These are phyloP conservation scores for Onthophagus taurus DNA, from an alignment of 1,140 invertebrate species.

Conservation along the genomic window DNA sequence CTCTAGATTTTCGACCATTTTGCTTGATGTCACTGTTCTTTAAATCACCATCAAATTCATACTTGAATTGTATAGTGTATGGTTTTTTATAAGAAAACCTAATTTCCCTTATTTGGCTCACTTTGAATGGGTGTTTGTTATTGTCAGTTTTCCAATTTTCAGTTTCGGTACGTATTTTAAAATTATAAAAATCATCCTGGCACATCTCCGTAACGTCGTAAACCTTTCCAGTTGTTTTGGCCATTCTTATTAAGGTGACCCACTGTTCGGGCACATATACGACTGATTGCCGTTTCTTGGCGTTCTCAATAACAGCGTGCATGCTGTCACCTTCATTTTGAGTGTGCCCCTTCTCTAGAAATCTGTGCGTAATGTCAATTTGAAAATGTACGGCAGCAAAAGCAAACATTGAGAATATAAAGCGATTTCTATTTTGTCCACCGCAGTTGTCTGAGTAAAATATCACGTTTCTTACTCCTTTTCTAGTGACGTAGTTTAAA, in stretches of 20 bases:
- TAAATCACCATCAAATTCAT: no score
- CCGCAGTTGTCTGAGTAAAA: constrained; percentile 24
- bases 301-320: constrained; percentile 28
- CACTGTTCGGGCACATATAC: constrained; percentile 21
- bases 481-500: constrained; percentile 14
- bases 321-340: constrained; percentile 30
- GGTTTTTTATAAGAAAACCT: no score
- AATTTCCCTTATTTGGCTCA: no score
- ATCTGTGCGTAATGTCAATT: constrained; percentile 28
- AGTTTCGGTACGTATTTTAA: no score
- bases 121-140: no score
- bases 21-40: no score
- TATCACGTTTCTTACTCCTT: constrained; percentile 27
- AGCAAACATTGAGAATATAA: constrained; percentile 23
- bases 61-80: no score
- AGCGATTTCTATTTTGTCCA: constrained; percentile 22
- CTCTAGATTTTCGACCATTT: no score
- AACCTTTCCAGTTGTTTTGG: constrained; percentile 16
- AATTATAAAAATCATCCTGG: constrained; percentile 19
- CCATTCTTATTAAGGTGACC: constrained; percentile 18
- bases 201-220: constrained; percentile 20
- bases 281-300: constrained; percentile 20
- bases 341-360: constrained; percentile 28
- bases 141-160: no score
- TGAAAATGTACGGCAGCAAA: constrained; percentile 21